phyloP scores from a whole-genome alignment of 2,797 vertebrate species.

The Myiothlypis coronata region DNA sequence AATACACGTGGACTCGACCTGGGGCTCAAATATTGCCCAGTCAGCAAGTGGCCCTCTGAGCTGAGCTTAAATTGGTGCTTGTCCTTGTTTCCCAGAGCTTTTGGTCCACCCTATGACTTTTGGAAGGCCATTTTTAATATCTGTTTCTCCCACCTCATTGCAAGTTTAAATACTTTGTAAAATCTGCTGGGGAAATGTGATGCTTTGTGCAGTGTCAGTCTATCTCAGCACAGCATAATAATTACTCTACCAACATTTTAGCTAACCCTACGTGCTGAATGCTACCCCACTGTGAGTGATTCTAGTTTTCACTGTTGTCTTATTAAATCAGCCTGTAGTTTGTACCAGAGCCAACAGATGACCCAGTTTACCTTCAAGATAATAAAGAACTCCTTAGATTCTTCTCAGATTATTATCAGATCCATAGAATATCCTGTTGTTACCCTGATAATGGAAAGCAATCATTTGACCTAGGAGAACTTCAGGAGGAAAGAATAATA shows the following conservation, averaged over 20 bases:
- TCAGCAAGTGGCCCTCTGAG: background rate
- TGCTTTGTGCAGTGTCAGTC: background rate
- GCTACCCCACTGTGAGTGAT: conserved; percentile 11
- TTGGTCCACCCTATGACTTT: background rate
- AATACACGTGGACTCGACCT: rapidly evolving
- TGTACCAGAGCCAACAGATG: background rate
- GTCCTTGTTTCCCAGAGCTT: background rate
- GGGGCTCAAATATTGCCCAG: background rate
- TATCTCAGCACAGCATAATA: background rate
- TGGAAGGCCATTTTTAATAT: background rate
- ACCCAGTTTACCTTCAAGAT: background rate
- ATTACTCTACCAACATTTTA: background rate
- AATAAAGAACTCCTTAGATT: background rate
- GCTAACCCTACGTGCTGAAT: background rate
- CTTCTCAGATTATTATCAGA: background rate
- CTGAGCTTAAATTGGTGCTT: background rate
- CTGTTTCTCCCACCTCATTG: background rate
- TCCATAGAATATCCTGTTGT: background rate
- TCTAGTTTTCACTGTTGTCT: conserved; percentile 18
- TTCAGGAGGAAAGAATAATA: background rate
- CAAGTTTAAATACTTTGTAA: background rate
- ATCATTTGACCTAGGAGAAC: background rate
- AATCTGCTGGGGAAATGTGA: background rate
- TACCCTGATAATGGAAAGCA: background rate
- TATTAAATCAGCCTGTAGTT: conserved; percentile 20